These are phyloP conservation scores for Oostethus manadensis DNA, from an alignment of 2,113 vertebrate genomes.

Conservation along the genomic window DNA sequence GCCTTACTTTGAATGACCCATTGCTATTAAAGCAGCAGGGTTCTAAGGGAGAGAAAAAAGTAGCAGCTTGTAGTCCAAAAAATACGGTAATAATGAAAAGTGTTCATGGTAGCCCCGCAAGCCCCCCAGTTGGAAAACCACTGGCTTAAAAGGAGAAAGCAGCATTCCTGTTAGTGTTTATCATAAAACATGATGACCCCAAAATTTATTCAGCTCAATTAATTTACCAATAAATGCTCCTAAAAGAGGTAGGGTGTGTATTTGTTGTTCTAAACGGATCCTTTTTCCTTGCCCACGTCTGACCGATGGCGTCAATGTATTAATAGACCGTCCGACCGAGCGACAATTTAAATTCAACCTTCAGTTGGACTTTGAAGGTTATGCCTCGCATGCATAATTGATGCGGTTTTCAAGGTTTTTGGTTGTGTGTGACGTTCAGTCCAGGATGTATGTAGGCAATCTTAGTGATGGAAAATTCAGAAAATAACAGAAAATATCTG, in stretches of 20 bases:
- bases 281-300: background rate
- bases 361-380: constrained; percentile 7
- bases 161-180: background rate
- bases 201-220: background rate
- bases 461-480: no score
- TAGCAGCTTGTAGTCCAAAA: no score
- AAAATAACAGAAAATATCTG: no score
- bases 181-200: constrained; percentile 1
- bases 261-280: background rate
- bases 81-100: no score
- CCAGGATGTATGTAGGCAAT: background rate
- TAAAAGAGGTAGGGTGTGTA: background rate
- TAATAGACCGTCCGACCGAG: no score
- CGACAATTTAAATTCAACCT: constrained; percentile 7
- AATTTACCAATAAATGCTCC: background rate
- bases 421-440: constrained; percentile 2
- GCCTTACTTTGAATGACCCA: background rate
- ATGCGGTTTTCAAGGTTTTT: constrained; percentile 10
- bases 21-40: no score
- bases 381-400: constrained; percentile 9
- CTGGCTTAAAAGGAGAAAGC: background rate
- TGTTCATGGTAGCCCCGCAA: no score
- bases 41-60: no score
- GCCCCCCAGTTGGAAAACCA: no score
- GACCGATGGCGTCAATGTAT: background rate